Evolutionary conservation across 2,797 vertebrate genomes (phyloP).

Genomic region (Sebastes iracundus): DNA sequence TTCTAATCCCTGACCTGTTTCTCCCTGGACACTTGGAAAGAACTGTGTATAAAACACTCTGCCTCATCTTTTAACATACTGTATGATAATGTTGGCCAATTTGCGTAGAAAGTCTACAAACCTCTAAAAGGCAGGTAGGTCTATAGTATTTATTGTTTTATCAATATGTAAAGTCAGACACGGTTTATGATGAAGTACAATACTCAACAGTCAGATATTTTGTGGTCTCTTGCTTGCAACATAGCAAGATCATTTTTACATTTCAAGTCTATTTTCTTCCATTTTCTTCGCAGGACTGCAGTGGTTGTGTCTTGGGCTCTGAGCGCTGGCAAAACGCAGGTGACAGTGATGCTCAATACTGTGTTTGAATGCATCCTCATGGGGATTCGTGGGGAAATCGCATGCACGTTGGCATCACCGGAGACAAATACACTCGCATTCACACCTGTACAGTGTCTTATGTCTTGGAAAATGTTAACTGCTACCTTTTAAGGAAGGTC

Average conservation of each 20-base stretch:
- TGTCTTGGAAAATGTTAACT: neutral
- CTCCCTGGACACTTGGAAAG: constrained; percentile 40
- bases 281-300: neutral
- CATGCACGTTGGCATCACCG: neutral
- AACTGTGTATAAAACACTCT: constrained; percentile 4
- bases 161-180: neutral
- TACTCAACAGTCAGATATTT: neutral
- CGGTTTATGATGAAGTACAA: neutral
- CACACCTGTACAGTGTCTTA: neutral
- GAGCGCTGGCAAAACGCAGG: too few relatives aligned
- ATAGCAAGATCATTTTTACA: neutral
- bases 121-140: neutral
- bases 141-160: neutral
- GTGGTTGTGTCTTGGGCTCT: neutral
- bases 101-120: neutral
- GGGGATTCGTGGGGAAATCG: too few relatives aligned
- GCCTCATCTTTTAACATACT: neutral
- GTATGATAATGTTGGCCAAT: neutral
- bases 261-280: neutral
- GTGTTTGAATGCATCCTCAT: too few relatives aligned
- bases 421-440: neutral
- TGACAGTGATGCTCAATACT: too few relatives aligned
- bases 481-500: neutral
- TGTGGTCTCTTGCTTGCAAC: too few relatives aligned
- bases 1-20: constrained; percentile 73